A percentile compares a stretch with the other conserved stretches of the same genome.
These are phyloP conservation scores for Sebastes wilsoni DNA, from an alignment of 2,797 vertebrate genomes.

Conservation along the genomic window DNA sequence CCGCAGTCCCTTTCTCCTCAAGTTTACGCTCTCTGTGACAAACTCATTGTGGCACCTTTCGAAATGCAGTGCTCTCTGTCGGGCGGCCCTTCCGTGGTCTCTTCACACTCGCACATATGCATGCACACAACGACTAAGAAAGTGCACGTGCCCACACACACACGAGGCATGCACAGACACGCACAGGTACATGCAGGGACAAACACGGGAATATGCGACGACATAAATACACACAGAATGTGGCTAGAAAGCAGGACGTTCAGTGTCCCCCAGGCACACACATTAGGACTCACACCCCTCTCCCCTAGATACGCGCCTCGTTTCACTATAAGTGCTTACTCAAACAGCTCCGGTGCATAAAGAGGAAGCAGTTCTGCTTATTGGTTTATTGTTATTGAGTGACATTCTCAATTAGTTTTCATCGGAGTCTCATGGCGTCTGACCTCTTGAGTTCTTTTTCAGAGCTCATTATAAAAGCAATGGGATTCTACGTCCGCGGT, in stretches of 20 bases:
- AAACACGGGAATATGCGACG: neutral
- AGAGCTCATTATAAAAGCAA: slow-evolving; percentile 55
- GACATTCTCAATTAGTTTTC: slow-evolving; percentile 65
- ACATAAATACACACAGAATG: slow-evolving; percentile 24
- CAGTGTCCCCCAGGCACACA: slow-evolving; percentile 11
- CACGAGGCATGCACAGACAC: slow-evolving; percentile 18
- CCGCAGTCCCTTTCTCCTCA: slow-evolving; percentile 82
- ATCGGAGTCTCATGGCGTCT: slow-evolving; percentile 41
- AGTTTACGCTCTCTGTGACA: slow-evolving; percentile 86
- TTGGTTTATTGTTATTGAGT: slow-evolving; percentile 62
- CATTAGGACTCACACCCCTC: slow-evolving; percentile 36
- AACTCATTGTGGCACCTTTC: slow-evolving; percentile 90
- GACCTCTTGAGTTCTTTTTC: slow-evolving; percentile 49
- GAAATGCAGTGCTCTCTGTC: slow-evolving; percentile 74
- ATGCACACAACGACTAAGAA: slow-evolving; percentile 27
- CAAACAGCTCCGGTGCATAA: slow-evolving; percentile 45
- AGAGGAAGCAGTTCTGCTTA: slow-evolving; percentile 33
- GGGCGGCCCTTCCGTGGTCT: slow-evolving; percentile 60
- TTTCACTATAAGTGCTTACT: slow-evolving; percentile 40
- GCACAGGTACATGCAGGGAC: slow-evolving; percentile 23
- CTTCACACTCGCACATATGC: slow-evolving; percentile 60
- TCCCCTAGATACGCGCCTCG: slow-evolving; percentile 22
- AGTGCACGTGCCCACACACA: slow-evolving; percentile 28
- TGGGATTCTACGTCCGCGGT: slow-evolving; percentile 30
- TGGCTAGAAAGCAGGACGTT: slow-evolving; percentile 19